Evolutionary conservation across 2,113 vertebrate genomes (phyloP), one percentile per base, ranked within the genome.

Genomic region (Labeo rohita): DNA sequence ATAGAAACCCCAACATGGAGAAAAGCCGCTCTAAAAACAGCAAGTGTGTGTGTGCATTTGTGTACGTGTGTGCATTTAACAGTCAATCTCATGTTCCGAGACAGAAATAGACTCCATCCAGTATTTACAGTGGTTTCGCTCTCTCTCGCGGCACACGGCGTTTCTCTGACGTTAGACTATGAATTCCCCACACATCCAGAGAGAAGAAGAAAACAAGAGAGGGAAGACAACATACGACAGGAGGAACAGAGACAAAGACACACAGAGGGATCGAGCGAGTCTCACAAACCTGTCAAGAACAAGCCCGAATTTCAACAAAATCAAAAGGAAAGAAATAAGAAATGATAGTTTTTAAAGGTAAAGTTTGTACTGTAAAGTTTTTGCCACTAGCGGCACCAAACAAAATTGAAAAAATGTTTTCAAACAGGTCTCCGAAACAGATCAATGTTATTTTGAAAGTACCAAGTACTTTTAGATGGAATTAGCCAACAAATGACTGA

Each of bases 1-100:
- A 92, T 82, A 88, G 80, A 88, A 89, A 91, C 82, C 84, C 90
- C 89, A 88, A 91, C 88, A 92, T 88, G 87, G 89, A 92, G 81
- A 86, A 93, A 89, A 70, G 91, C 85, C 83, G 87, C 77, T 93
- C 91, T 94, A 94, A 91, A 94, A 94, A 95, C 93, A 95, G 8
- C 36, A 2, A 12, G 23, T 28, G 28, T 7, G 28, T 84, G 47
- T 61, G 80, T 85, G 23, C 28, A 28, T 43, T 61, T 87, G 47
- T 83, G 39, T 63, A 34, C 10, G 34, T 80, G 77, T 85, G 86
- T 72, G 36, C 52, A 16, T n/a, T 23, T 49, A 52, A 47, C 47
- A 83, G 86, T 77, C 47, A 66, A 39, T 45, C 23, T 83, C 9
- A 66, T 79, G 45, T 74, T 84, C 66, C 13, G 2, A 70, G 74